These are phyloP conservation scores for Sebastiscus tertius DNA, from an alignment of 2,797 vertebrate species.

Conservation along the genomic window DNA sequence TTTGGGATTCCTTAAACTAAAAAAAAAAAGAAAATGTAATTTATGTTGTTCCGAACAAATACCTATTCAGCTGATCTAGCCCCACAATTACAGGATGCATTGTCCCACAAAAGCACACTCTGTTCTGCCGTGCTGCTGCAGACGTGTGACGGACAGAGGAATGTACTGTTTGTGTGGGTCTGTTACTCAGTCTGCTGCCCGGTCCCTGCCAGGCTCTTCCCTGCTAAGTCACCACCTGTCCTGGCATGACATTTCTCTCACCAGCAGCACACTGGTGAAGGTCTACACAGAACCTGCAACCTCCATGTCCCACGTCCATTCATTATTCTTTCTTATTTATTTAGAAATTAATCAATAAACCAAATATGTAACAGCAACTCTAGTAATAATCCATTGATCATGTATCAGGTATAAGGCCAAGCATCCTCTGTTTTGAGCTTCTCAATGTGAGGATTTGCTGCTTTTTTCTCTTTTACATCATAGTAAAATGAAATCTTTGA, in stretches of 20 bases:
- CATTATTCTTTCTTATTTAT: background rate
- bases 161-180: conserved; percentile 5
- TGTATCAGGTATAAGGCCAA: background rate
- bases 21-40: background rate
- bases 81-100: background rate
- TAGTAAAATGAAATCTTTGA: background rate
- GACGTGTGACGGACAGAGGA: conserved; percentile 44
- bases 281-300: background rate
- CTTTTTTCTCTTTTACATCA: background rate
- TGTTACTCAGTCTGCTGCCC: background rate
- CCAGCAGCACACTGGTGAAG: background rate
- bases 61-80: conserved; percentile 9
- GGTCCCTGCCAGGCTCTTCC: background rate
- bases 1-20: background rate
- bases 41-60: background rate
- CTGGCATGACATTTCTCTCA: conserved; percentile 4
- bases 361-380: background rate
- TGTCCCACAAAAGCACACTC: conserved; percentile 40
- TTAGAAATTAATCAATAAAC: background rate
- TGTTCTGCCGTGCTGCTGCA: conserved; percentile 39
- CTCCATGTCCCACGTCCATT: background rate
- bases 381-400: background rate
- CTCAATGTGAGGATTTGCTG: background rate
- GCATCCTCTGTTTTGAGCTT: background rate
- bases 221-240: conserved; percentile 23